Evolutionary conservation across 2,888 invertebrate species (phyloP), one percentile per base, ranked within the genome.

Genomic region (Eupithecia pulchellata): DNA sequence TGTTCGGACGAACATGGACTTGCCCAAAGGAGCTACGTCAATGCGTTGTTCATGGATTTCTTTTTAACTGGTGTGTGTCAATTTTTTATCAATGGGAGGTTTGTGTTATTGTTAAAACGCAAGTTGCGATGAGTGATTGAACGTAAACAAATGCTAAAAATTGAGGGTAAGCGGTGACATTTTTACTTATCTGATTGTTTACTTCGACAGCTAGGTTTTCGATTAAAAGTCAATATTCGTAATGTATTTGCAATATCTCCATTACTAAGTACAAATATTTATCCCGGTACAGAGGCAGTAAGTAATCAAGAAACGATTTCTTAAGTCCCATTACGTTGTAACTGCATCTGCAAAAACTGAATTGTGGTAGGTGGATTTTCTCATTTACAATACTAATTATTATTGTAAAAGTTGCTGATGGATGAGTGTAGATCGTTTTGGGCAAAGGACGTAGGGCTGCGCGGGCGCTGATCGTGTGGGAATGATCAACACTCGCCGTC

Each of bases 31-130:
- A 93, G 85, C 89, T 81, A 90, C 89, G 87, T 93, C 93, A 93
- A 92, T 94, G 94, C 91, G 86, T 91, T 94, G 92, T 94, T 94
- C 93, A 94, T 94, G 94, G 94, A 94, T 94, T 93, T 94, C 91
- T 90, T 92, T 91, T 93, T 93, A 93, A 94, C 89, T 87, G 94
- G 94, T 94, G 91, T 89, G 94, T 94, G 87, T 85, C 85, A 83
- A 82, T 85, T 81, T 74, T 82, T 81, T 79, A 81, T 79, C 72
- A 74, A 67, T 73, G 73, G 64, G 73, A 77, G 78, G 76, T 79
- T 78, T 75, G 75, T 69, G 72, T 68, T 63, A 68, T 39, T 39
- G 52, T 63, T 78, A 76, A 78, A 60, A 72, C 76, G 79, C 79
- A 77, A 79, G 81, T 82, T 76, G 78, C 77, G 79, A 78, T 79